Conservation (phyloP, 92 coral and sea anemone genomes). For the Desmophyllum pertusum region DNA sequence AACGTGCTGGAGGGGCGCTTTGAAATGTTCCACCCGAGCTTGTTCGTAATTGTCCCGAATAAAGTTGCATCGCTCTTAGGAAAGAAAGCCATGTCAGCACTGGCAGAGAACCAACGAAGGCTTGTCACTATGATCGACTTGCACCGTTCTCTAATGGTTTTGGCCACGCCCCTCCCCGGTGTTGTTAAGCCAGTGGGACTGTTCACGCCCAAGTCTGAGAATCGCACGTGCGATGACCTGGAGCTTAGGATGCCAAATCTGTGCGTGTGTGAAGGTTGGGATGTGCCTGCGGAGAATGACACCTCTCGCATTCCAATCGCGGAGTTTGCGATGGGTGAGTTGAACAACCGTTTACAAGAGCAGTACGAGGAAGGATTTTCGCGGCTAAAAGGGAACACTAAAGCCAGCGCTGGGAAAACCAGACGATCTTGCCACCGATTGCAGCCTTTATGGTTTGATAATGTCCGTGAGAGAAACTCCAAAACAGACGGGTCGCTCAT, state of each 20-base stretch:
- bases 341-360: slow-evolving; percentile 69
- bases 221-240: slow-evolving; percentile 75
- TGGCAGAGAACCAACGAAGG: slow-evolving; percentile 69
- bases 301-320: slow-evolving; percentile 51
- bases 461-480: slow-evolving; percentile 69
- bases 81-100: slow-evolving; percentile 53
- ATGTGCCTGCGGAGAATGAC: slow-evolving; percentile 63
- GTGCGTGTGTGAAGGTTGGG: slow-evolving; percentile 89
- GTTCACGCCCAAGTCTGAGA: slow-evolving; percentile 60
- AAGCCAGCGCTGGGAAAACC: neutral
- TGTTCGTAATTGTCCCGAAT: slow-evolving; percentile 76
- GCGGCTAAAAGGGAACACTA: neutral
- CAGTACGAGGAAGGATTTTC: slow-evolving; percentile 15
- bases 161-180: slow-evolving; percentile 55
- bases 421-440: slow-evolving; percentile 66
- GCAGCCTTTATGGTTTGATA: slow-evolving; percentile 50
- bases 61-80: slow-evolving; percentile 72
- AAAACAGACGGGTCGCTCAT: slow-evolving; percentile 48
- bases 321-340: slow-evolving; percentile 84
- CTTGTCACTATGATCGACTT: slow-evolving; percentile 71
- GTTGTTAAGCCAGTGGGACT: slow-evolving; percentile 56
- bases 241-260: slow-evolving; percentile 77
- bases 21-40: slow-evolving; percentile 86
- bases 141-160: slow-evolving; percentile 72
- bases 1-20: slow-evolving; percentile 77